Evolutionary conservation across 2,113 vertebrate genomes (phyloP).

Genomic region (Halcyon senegalensis): DNA sequence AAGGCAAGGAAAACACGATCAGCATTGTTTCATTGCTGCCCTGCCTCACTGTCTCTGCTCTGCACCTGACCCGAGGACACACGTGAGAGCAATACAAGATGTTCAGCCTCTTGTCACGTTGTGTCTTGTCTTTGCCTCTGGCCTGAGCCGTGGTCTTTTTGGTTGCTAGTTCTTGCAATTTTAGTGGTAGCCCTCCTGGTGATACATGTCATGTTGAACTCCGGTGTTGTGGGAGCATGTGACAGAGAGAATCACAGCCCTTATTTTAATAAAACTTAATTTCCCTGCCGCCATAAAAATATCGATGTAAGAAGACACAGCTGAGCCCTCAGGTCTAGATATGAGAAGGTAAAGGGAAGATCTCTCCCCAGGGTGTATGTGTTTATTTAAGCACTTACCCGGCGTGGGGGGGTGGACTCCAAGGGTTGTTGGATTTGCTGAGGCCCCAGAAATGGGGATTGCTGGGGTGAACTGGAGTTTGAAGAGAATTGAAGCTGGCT

Average conservation of each 20-base stretch:
- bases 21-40: not conserved
- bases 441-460: not conserved
- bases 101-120: not conserved
- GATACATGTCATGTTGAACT: conserved; percentile 28
- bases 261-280: conserved; percentile 39
- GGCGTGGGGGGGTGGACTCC: not conserved
- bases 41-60: not conserved
- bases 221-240: not conserved
- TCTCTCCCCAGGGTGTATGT: rapidly evolving
- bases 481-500: not conserved
- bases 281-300: not conserved
- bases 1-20: not conserved
- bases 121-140: not conserved
- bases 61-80: conserved; percentile 23
- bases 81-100: conserved; percentile 42
- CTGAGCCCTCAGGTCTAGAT: not conserved
- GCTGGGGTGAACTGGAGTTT: not conserved
- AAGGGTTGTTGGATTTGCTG: rapidly evolving
- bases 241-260: conserved; percentile 29
- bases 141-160: not conserved
- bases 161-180: not conserved
- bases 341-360: not conserved
- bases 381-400: not conserved
- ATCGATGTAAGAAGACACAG: not conserved
- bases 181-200: conserved; percentile 28